These are phyloP conservation scores for Mionectes macconnelli DNA, from an alignment of 2,113 vertebrate genomes.

Conservation along the genomic window DNA sequence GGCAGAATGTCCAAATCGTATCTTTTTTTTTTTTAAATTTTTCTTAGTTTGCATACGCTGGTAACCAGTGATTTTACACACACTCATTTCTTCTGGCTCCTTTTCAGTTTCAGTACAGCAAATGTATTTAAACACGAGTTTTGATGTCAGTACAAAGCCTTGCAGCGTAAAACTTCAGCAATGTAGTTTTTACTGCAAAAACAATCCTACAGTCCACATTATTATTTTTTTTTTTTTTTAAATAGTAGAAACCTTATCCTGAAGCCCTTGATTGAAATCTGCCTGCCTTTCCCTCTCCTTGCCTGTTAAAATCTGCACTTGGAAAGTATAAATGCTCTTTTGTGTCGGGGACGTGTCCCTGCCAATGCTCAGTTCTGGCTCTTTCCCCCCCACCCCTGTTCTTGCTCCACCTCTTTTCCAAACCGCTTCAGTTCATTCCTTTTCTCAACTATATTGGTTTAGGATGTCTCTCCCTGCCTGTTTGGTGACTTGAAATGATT, in stretches of 20 bases:
- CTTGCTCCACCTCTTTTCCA: constrained; percentile 71
- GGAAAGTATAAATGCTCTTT: constrained; percentile 50
- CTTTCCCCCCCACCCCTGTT: not conserved
- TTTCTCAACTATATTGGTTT: constrained; percentile 20
- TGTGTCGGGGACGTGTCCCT: constrained; percentile 50
- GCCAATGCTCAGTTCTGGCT: constrained; percentile 39
- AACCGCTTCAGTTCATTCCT: constrained; percentile 41
- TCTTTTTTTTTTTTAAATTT: not conserved
- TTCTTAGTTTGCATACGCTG: not conserved
- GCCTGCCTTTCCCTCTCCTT: not conserved
- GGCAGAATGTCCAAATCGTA: not conserved
- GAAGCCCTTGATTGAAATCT: not conserved
- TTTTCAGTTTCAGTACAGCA: not conserved
- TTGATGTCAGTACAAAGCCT: not conserved
- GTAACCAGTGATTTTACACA: not conserved
- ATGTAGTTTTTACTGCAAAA: not conserved
- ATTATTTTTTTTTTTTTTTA: not conserved
- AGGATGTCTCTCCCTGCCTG: not conserved
- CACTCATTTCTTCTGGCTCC: not conserved
- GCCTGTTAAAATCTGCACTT: not conserved
- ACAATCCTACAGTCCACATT: not conserved
- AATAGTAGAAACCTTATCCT: not conserved
- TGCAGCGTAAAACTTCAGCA: not conserved
- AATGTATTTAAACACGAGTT: not conserved
- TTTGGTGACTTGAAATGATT: not conserved